Evolutionary conservation across 2,888 invertebrate genomes (phyloP), one percentile per base, ranked within the genome.

Genomic region (Sarcophaga carnaria): DNA sequence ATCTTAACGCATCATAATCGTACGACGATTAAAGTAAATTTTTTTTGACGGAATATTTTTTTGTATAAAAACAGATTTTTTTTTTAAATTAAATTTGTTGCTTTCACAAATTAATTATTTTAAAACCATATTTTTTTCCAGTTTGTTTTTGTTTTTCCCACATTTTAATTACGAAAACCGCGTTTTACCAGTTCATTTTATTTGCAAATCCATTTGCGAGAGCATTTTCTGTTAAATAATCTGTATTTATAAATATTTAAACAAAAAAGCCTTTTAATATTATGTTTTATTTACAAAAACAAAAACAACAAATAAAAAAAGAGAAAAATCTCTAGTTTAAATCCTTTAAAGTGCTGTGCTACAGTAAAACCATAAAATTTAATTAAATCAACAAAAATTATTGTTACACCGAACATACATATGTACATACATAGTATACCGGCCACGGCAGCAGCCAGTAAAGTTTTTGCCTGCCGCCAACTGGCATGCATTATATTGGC

Each of bases 351-450:
- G 10, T 27, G 11, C 4, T 20, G 2, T 20, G 8, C 0, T 27
- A 1, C 0, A 25, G 67, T 45, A 45, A 45, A 45, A 49, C 69
- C 47, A 69, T 69, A 49, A 69, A 49, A 69, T 69, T 69, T 49
- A 69, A 69, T 69, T 69, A 69, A 69, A 69, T 69, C 69, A 69
- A 49, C 22, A 69, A 69, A 69, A 49, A 69, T 69, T 49, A 69
- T 49, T 37, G 69, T 49, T 22, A 37, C 49, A 22, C 67, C 47
- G 45, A 22, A 14, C 5, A 54, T 54, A 54, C 0, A 0, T 54
- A 2, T 4, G 0, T 54, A 14, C 14, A 14, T 54, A 54, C 14
- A 54, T 54, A 37, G 37, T 10, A 37, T 37, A 37, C 1, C 5
- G 4, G 37, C 6, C 37, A 37, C 1, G 37, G 37, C 37, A 37